These are phyloP conservation scores for Gymnosoma rotundatum DNA, from an alignment of 2,888 invertebrate species.

Conservation along the genomic window DNA sequence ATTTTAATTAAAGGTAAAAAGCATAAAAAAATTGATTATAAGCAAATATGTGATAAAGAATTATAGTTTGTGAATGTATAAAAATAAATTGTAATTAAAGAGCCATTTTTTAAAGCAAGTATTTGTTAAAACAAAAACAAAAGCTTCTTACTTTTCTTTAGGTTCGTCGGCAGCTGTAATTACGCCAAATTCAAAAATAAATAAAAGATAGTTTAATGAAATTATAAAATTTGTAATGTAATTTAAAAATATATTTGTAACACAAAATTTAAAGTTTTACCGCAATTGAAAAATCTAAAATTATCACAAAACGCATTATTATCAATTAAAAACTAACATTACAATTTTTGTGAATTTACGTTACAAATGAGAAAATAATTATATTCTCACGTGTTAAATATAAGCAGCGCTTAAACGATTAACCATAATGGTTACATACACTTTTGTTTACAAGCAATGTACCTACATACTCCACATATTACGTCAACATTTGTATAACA, in stretches of 20 bases:
- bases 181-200: constrained; percentile 61
- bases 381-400: no score
- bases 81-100: background rate
- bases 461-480: no score
- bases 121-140: constrained; percentile 1
- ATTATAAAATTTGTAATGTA: background rate
- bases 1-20: constrained; percentile 42
- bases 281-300: no score
- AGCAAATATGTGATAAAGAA: background rate
- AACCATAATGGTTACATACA: no score
- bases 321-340: no score
- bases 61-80: background rate
- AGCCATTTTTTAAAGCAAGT: background rate
- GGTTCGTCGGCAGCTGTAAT: constrained; percentile 97
- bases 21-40: constrained; percentile 13
- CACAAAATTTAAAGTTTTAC: background rate
- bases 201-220: no score
- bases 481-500: no score
- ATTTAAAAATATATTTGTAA: background rate
- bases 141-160: constrained; percentile 92
- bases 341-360: no score
- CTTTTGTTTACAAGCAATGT: no score
- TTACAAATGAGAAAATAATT: no score
- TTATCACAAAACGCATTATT: no score
- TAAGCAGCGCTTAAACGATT: no score